Conservation (phyloP, 2,113 vertebrate genomes). For the Indicator maculatus region DNA sequence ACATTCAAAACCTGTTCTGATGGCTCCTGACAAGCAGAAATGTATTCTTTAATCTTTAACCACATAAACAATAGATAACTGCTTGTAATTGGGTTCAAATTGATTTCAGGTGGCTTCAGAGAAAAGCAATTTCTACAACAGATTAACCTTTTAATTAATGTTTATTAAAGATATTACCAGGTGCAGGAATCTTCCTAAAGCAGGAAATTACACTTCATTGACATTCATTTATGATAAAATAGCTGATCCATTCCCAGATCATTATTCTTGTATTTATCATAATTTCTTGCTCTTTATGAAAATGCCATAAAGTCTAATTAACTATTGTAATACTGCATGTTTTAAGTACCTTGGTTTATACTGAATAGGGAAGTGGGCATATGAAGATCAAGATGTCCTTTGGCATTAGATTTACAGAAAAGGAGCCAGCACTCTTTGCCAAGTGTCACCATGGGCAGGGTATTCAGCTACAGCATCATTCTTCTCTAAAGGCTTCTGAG, state of each 20-base stretch:
- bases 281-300: slow-evolving; percentile 40
- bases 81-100: slow-evolving; percentile 83
- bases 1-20: slow-evolving; percentile 73
- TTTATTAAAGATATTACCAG: slow-evolving; percentile 81
- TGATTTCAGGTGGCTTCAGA: slow-evolving; percentile 86
- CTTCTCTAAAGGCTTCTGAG: neutral
- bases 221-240: slow-evolving; percentile 75
- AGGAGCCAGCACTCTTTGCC: neutral
- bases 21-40: slow-evolving; percentile 74
- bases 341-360: neutral
- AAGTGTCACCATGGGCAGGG: neutral
- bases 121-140: slow-evolving; percentile 84
- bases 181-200: slow-evolving; percentile 76
- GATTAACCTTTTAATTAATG: slow-evolving; percentile 87
- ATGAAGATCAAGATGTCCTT: neutral
- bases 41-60: slow-evolving; percentile 80
- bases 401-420: neutral
- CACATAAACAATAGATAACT: slow-evolving; percentile 83
- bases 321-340: neutral
- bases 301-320: slow-evolving; percentile 21
- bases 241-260: slow-evolving; percentile 58
- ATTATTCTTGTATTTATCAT: slow-evolving; percentile 64
- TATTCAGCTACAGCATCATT: neutral
- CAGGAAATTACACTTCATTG: slow-evolving; percentile 78
- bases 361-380: neutral